Evolutionary conservation across 1,140 invertebrate species (phyloP).

Genomic region (Apis cerana): DNA sequence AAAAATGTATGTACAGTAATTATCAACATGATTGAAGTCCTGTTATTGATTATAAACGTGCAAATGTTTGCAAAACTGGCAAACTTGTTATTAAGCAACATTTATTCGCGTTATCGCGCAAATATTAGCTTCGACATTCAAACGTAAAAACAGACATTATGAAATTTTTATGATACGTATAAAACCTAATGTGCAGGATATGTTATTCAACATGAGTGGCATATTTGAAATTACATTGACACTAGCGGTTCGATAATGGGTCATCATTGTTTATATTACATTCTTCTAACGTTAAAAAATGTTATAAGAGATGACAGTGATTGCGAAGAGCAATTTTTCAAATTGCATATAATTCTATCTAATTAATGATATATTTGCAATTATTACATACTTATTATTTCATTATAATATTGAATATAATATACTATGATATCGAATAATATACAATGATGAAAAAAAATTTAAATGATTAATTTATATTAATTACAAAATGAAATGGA

Average conservation of each 20-base stretch:
- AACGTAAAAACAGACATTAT: constrained; percentile 11
- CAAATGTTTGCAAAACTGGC: constrained; percentile 15
- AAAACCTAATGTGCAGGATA: constrained; percentile 21
- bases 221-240: constrained; percentile 9
- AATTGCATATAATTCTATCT: constrained; percentile 43
- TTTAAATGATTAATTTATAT: not conserved
- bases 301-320: constrained; percentile 39
- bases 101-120: constrained; percentile 17
- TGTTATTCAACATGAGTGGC: not conserved
- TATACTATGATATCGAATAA: not conserved
- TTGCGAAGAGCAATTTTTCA: constrained; percentile 21
- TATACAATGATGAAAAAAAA: too few relatives aligned
- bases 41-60: not conserved
- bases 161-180: constrained; percentile 12
- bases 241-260: constrained; percentile 11
- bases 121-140: not conserved
- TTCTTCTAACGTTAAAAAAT: constrained; percentile 4
- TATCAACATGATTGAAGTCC: not conserved
- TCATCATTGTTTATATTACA: constrained; percentile 49
- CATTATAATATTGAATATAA: not conserved
- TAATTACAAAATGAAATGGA: too few relatives aligned
- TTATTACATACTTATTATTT: not conserved
- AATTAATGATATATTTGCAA: constrained; percentile 30
- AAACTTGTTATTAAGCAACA: constrained; percentile 21
- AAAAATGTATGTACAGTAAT: constrained; percentile 4